phyloP scores from a whole-genome alignment of 2,888 invertebrate species.

The Polydrusus cervinus region DNA sequence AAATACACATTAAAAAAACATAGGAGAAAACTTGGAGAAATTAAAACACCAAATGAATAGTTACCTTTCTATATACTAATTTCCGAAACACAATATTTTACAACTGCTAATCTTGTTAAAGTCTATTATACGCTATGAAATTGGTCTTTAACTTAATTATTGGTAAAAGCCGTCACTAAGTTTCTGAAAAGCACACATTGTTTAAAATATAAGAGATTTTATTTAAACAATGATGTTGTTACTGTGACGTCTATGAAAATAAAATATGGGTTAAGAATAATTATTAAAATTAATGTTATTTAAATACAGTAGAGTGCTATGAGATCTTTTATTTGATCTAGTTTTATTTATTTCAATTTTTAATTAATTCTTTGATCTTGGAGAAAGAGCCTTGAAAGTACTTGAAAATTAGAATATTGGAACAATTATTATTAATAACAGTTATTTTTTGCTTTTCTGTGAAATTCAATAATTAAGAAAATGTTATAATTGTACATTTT shows the following conservation, averaged over 20 bases:
- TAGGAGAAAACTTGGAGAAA: background rate
- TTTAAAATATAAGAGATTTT: conserved; percentile 1
- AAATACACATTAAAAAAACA: background rate
- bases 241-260: background rate
- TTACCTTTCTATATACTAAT: no score
- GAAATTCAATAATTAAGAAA: background rate
- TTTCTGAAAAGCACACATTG: background rate
- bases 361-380: background rate
- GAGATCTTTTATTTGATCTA: background rate
- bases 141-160: background rate
- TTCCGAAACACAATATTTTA: no score
- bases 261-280: background rate
- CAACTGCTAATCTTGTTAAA: background rate
- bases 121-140: background rate
- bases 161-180: background rate
- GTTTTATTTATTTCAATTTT: background rate
- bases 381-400: conserved; percentile 14
- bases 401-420: background rate
- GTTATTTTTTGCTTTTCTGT: background rate
- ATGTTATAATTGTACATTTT: no score
- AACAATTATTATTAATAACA: background rate
- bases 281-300: conserved; percentile 16
- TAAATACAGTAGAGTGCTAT: conserved; percentile 2
- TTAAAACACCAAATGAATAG: background rate
- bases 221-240: conserved; percentile 8